Evolutionary conservation across 2,888 invertebrate genomes (phyloP).

Genomic region (Agrypnus murinus): DNA sequence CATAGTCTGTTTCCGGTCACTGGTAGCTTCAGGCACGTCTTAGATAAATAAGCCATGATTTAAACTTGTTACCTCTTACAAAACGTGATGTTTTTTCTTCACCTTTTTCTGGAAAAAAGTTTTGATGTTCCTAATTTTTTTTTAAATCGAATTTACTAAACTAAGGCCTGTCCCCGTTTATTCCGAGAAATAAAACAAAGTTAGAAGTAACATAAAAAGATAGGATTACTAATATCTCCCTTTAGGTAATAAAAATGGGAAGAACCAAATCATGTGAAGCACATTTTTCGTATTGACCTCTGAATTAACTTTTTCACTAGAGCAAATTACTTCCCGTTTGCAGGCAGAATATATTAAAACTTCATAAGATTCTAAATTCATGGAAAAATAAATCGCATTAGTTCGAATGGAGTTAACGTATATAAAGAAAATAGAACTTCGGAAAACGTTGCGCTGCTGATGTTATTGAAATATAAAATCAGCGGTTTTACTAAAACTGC

Average conservation of each 20-base stretch:
- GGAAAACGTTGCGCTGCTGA: slow-evolving; percentile 24
- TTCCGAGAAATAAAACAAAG: slow-evolving; percentile 1
- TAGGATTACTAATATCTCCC: slow-evolving; percentile 1
- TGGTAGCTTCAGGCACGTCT: slow-evolving; percentile 39
- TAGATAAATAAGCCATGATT: slow-evolving; percentile 47
- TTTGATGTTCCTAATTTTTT: slow-evolving; percentile 19
- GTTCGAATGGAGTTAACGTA: slow-evolving; percentile 42
- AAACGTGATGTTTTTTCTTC: slow-evolving; percentile 41
- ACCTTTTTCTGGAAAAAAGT: slow-evolving; percentile 25
- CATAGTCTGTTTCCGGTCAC: slow-evolving; percentile 44
- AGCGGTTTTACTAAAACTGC: slow-evolving; percentile 23
- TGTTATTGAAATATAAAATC: slow-evolving; percentile 42
- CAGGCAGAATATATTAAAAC: slow-evolving; percentile 48
- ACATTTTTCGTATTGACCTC: slow-evolving; percentile 43
- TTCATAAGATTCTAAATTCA: slow-evolving; percentile 48
- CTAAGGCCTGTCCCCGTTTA: neutral
- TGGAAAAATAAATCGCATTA: slow-evolving; percentile 49
- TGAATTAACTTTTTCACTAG: slow-evolving; percentile 43
- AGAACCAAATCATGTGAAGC: slow-evolving; percentile 18
- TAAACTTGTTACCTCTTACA: slow-evolving; percentile 43
- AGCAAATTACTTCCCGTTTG: slow-evolving; percentile 45
- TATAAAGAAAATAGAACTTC: slow-evolving; percentile 33
- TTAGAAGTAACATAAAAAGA: neutral
- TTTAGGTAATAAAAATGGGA: slow-evolving; percentile 23
- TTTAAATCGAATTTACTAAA: slow-evolving; percentile 11